These are phyloP conservation scores for Dromius quadrimaculatus DNA, from an alignment of 2,888 invertebrate species.

Conservation along the genomic window DNA sequence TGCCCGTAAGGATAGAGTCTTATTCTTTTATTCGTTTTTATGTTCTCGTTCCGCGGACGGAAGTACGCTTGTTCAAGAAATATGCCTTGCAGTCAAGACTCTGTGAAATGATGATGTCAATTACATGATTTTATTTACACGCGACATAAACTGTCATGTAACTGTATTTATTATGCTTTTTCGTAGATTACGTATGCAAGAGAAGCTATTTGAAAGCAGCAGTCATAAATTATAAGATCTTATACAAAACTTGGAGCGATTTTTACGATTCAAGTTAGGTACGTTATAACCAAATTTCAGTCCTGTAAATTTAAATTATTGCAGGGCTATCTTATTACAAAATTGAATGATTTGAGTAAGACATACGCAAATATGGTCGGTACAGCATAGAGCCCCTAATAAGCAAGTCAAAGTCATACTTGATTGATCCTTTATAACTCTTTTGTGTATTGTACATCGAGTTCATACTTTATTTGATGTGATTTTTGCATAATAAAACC, in stretches of 20 bases:
- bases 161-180: constrained; percentile 31
- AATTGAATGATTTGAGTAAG: too few species aligned
- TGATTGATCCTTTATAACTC: too few species aligned
- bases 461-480: too few species aligned
- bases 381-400: too few species aligned
- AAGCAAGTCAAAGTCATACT: too few species aligned
- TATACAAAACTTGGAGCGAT: constrained; percentile 1
- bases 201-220: background rate
- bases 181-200: constrained; percentile 31
- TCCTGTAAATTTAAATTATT: too few species aligned
- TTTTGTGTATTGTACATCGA: too few species aligned
- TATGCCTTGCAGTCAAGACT: background rate
- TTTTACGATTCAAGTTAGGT: constrained; percentile 16
- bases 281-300: background rate
- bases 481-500: too few species aligned
- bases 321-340: too few species aligned
- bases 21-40: constrained; percentile 32
- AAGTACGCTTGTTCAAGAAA: constrained; percentile 2
- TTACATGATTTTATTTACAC: constrained; percentile 26
- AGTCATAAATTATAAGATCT: constrained; percentile 17
- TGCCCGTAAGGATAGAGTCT: constrained; percentile 26
- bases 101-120: constrained; percentile 26
- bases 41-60: background rate
- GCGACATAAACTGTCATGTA: constrained; percentile 16
- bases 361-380: too few species aligned